Conservation (phyloP, 2,113 vertebrate species). For the Cheilinus undulatus region DNA sequence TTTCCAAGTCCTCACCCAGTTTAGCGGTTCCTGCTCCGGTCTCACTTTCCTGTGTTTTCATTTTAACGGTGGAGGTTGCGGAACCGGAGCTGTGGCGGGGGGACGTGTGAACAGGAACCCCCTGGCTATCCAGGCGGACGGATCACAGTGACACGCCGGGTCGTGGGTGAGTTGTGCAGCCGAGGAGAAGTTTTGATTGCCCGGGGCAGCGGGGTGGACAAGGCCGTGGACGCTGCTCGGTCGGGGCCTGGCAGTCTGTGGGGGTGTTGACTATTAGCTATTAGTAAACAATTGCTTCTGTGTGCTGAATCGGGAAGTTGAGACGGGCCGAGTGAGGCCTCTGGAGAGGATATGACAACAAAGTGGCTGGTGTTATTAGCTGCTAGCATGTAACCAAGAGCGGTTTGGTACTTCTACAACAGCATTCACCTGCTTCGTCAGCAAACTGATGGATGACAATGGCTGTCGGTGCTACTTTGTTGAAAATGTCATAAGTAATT, state of each 20-base stretch:
- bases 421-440: slow-evolving; percentile 45
- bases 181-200: slow-evolving; percentile 37
- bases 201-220: slow-evolving; percentile 42
- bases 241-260: slow-evolving; percentile 55
- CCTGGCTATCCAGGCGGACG: slow-evolving; percentile 82
- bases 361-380: slow-evolving; percentile 40
- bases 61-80: slow-evolving; percentile 55
- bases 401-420: background rate
- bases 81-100: slow-evolving; percentile 83
- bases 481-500: no score
- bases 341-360: slow-evolving; percentile 51
- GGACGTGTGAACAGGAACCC: slow-evolving; percentile 62
- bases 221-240: slow-evolving; percentile 71
- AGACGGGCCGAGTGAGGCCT: slow-evolving; percentile 45
- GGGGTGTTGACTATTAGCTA: slow-evolving; percentile 58
- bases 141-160: slow-evolving; percentile 81
- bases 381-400: slow-evolving; percentile 22
- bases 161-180: slow-evolving; percentile 72
- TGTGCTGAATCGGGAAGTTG: slow-evolving; percentile 73
- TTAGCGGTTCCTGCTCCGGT: slow-evolving; percentile 6
- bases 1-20: slow-evolving; percentile 16
- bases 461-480: slow-evolving; percentile 20
- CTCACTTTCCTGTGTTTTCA: slow-evolving; percentile 16
- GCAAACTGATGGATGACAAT: slow-evolving; percentile 25
- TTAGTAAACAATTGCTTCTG: slow-evolving; percentile 33